A percentile compares a stretch with the other conserved stretches of the same genome.
Evolutionary conservation across 2,888 invertebrate genomes (phyloP).

Genomic region (Gymnocheta viridis): DNA sequence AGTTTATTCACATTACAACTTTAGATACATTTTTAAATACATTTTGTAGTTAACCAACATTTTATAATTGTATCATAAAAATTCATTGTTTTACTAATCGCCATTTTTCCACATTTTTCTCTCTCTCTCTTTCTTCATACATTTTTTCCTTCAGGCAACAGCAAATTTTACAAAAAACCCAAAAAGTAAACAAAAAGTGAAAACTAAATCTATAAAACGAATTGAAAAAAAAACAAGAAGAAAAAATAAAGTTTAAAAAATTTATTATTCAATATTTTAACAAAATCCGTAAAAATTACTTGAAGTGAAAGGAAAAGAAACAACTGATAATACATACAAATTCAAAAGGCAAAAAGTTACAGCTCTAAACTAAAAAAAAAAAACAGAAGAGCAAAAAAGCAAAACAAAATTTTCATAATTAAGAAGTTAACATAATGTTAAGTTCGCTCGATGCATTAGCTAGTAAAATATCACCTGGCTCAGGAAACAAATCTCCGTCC

Average conservation of each 20-base stretch:
- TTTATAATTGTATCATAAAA: constrained; percentile 39
- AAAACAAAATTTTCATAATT: constrained; percentile 61
- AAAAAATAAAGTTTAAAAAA: constrained; percentile 14
- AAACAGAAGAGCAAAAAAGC: constrained; percentile 40
- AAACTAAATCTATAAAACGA: constrained; percentile 52
- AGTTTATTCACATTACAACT: constrained; percentile 5
- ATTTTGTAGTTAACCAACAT: constrained; percentile 33
- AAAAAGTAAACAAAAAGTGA: constrained; percentile 25
- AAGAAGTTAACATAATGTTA: constrained; percentile 85
- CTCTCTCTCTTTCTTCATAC: constrained; percentile 68
- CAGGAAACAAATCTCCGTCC: constrained; percentile 81
- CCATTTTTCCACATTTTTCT: constrained; percentile 70
- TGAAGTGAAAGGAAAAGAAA: constrained; percentile 20
- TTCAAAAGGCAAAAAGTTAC: background rate
- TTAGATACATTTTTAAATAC: background rate
- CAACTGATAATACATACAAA: constrained; percentile 24
- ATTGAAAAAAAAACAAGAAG: background rate
- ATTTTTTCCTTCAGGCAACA: constrained; percentile 79
- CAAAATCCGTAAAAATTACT: background rate
- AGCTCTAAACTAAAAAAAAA: background rate
- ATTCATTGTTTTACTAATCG: constrained; percentile 76
- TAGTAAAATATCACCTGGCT: constrained; percentile 94
- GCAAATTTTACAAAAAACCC: constrained; percentile 59
- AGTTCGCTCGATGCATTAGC: constrained; percentile 94
- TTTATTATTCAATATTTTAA: background rate